Evolutionary conservation across 2,888 invertebrate genomes (phyloP).

Genomic region (Empis stercorea): DNA sequence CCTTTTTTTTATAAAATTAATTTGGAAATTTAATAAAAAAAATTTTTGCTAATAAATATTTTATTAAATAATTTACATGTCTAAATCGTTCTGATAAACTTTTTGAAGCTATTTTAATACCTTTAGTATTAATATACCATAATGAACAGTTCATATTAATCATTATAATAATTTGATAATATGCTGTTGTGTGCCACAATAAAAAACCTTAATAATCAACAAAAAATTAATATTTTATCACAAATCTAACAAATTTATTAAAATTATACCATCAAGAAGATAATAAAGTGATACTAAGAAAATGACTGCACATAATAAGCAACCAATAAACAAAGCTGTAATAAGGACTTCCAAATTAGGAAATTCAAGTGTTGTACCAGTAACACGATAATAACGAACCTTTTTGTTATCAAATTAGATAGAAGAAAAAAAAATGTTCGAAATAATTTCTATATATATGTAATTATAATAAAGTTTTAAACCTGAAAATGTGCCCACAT

Average conservation of each 20-base stretch:
- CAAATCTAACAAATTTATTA: too few species aligned
- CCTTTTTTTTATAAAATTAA: too few species aligned
- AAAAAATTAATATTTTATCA: not conserved
- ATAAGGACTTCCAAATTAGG: constrained; percentile 47
- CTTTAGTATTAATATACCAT: constrained; percentile 54
- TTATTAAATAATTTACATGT: constrained; percentile 26
- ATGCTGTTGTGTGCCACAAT: constrained; percentile 42
- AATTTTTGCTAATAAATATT: not conserved
- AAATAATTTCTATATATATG: not conserved
- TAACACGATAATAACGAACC: constrained; percentile 44
- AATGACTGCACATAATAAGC: constrained; percentile 44
- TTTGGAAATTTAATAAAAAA: constrained; percentile 10
- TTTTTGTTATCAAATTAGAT: constrained; percentile 15
- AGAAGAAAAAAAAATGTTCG: not conserved
- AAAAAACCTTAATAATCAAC: constrained; percentile 37
- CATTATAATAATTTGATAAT: constrained; percentile 50
- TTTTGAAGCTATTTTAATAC: constrained; percentile 46
- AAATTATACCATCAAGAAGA: constrained; percentile 38
- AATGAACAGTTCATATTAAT: constrained; percentile 56
- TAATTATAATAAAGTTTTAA: not conserved
- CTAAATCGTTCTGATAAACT: constrained; percentile 40
- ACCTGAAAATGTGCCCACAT: constrained; percentile 55
- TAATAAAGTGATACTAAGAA: constrained; percentile 49
- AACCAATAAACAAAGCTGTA: constrained; percentile 49
- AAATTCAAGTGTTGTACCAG: constrained; percentile 47